These are phyloP conservation scores for Hirudinaria manillensis DNA, from an alignment of 2,888 invertebrate species.

Conservation along the genomic window DNA sequence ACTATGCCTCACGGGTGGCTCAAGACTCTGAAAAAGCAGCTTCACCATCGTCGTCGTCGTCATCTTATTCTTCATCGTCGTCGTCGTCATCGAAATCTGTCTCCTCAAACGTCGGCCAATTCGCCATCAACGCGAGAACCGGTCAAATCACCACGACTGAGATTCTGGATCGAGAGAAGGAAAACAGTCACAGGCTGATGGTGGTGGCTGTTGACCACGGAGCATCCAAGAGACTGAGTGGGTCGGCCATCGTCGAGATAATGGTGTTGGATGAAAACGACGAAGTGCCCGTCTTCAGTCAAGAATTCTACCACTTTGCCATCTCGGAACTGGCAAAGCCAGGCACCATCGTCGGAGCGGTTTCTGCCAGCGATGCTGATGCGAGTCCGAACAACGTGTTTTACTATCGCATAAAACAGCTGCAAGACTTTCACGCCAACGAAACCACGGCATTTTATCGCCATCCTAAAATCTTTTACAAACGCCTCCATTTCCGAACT, in stretches of 20 bases:
- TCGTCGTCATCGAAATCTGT: neutral
- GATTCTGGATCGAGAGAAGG: slow-evolving; percentile 34
- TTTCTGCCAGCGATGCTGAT: slow-evolving; percentile 30
- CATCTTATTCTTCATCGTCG: neutral
- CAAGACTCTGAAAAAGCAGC: neutral
- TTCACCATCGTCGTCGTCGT: slow-evolving; percentile 12
- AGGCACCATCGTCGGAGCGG: slow-evolving; percentile 22
- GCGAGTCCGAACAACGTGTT: slow-evolving; percentile 14
- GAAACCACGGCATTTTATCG: neutral
- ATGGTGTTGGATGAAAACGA: slow-evolving; percentile 31
- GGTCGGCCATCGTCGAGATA: slow-evolving; percentile 25
- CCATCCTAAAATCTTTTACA: neutral
- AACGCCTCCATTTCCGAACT: neutral
- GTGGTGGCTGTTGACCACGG: slow-evolving; percentile 36
- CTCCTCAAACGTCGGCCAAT: slow-evolving; percentile 15
- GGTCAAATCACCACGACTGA: slow-evolving; percentile 26
- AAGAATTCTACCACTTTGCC: slow-evolving; percentile 13
- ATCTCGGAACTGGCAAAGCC: slow-evolving; percentile 4
- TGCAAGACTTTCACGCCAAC: neutral
- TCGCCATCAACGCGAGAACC: slow-evolving; percentile 27
- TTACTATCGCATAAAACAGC: slow-evolving; percentile 13
- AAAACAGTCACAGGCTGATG: slow-evolving; percentile 20
- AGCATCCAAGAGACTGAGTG: slow-evolving; percentile 12
- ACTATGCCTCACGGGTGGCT: neutral
- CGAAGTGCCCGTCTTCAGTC: slow-evolving; percentile 24